phyloP scores from a whole-genome alignment of 2,797 vertebrate species.

The Poeciliopsis turneri region DNA sequence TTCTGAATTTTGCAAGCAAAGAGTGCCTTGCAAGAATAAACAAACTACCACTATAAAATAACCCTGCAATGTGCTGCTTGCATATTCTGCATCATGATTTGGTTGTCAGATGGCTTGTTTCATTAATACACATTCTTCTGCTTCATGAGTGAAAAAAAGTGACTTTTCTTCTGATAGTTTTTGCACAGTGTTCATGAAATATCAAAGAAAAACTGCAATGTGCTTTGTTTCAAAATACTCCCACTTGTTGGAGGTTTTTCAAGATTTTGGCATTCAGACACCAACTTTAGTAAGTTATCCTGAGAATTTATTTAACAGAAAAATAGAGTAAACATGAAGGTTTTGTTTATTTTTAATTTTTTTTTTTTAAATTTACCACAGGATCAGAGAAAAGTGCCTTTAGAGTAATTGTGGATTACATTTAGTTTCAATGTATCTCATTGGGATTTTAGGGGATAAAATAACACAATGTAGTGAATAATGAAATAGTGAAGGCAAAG shows the following conservation, averaged over 20 bases:
- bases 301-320: neutral
- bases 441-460: neutral
- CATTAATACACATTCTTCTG: neutral
- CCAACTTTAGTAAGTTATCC: neutral
- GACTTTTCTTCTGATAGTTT: neutral
- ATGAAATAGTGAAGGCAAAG: neutral
- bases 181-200: neutral
- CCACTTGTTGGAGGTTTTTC: no score
- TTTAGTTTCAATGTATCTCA: neutral
- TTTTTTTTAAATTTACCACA: neutral
- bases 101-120: neutral
- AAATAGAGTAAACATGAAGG: neutral
- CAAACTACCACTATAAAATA: neutral
- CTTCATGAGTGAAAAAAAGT: neutral
- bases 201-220: neutral
- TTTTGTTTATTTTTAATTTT: neutral
- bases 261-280: neutral
- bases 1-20: conserved; percentile 56
- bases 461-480: neutral
- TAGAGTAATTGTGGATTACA: neutral
- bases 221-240: neutral
- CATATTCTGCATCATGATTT: neutral
- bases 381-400: neutral
- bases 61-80: neutral
- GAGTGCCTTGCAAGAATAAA: neutral